A percentile compares a stretch with the other conserved stretches of the same genome.
Evolutionary conservation across 2,113 vertebrate species (phyloP).

Genomic region (Prolemur simus): DNA sequence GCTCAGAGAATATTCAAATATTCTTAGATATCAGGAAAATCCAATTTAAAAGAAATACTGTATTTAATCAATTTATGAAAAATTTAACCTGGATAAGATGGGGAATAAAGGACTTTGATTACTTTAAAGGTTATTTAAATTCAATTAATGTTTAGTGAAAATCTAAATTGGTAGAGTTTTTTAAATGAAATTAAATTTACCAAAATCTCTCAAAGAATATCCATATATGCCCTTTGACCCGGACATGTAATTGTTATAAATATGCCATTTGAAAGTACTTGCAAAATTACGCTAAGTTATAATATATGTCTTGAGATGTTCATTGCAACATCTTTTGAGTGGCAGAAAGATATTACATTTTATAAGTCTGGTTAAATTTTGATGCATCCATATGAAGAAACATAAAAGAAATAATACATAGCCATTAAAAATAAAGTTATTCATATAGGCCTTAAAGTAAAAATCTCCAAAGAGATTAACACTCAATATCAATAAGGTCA

Average conservation of each 20-base stretch:
- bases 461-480: not conserved
- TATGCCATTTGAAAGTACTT: not conserved
- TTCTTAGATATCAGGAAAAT: not conserved
- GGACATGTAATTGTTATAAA: not conserved
- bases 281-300: not conserved
- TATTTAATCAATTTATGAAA: not conserved
- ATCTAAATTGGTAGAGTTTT: not conserved
- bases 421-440: not conserved
- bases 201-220: not conserved
- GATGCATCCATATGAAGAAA: not conserved
- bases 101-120: not conserved
- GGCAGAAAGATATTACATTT: not conserved
- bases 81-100: not conserved
- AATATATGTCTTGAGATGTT: not conserved
- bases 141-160: not conserved
- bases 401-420: not conserved
- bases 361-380: not conserved
- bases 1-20: not conserved
- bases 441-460: not conserved
- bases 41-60: not conserved
- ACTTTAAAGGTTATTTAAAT: not conserved
- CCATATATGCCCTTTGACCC: not conserved
- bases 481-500: not conserved
- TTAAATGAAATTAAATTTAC: not conserved
- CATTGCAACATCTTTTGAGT: not conserved